Evolutionary conservation across 2,797 vertebrate species (phyloP).

Genomic region (Pteropus rufus): DNA sequence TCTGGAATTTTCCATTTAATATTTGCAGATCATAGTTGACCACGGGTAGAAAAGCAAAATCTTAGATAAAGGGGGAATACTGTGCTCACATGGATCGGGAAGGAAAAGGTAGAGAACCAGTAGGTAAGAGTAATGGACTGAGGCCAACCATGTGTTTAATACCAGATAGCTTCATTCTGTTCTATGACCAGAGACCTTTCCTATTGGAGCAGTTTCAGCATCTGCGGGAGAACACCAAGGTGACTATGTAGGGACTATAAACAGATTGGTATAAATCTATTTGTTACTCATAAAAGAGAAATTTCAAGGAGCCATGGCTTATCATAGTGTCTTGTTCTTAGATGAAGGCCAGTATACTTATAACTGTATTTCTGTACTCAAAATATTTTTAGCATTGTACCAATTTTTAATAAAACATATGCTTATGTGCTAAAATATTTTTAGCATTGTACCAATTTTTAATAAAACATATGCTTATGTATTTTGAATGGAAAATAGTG

Average conservation of each 20-base stretch:
- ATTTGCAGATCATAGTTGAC: background rate
- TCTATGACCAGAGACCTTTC: background rate
- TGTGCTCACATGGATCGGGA: background rate
- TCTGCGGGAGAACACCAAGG: background rate
- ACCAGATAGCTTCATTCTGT: background rate
- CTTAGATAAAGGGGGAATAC: background rate
- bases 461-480: background rate
- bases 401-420: background rate
- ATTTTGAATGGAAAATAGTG: slow-evolving; percentile 14
- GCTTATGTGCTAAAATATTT: background rate
- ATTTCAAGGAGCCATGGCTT: background rate
- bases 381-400: background rate
- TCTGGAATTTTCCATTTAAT: background rate
- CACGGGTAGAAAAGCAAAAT: background rate
- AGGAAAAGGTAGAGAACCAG: background rate
- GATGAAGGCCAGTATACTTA: background rate
- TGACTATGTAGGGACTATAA: background rate
- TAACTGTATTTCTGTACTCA: background rate
- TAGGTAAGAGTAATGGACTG: background rate
- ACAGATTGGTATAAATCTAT: background rate
- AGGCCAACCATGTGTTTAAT: background rate
- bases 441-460: background rate
- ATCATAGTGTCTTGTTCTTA: background rate
- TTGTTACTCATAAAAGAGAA: background rate
- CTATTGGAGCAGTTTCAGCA: background rate